Base-by-base conservation (phyloP, 2,888 invertebrate species). In the Meta bourneti region DNA sequence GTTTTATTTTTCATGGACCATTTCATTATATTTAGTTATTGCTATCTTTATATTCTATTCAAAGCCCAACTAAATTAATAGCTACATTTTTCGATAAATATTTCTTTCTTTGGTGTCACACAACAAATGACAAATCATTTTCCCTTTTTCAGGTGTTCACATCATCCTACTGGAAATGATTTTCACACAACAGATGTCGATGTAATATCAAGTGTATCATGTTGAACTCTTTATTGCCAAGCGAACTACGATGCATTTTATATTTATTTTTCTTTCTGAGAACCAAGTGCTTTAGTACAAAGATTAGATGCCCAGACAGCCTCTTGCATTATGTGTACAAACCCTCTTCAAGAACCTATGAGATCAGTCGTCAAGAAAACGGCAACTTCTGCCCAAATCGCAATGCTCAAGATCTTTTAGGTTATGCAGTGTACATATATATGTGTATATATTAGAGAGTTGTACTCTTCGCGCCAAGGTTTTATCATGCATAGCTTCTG, bases 381-480 rank as follows among this genome's bases (percentile, higher is more conserved):
- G 34, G 34, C 34, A 34, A 34, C 34, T 34, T 34, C 34, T 34
- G 34, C 34, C 34, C 34, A 34, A 34, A 34, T 34, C 34, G 34
- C 34, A 34, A 34, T 34, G 34, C 34, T 11, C 34, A 8, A 75
- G n/a, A 48, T 48, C 8, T 61, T 81, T 72, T 52, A 82, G 52
- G 20, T 51, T 19, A 84, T 48, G 48, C 13, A 61, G 11, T 84
- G 84, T 84, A 84, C 49, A 84, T 84, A 84, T 52, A 34, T 84
- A 84, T 84, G 84, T 84, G 84, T 84, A 84, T 84, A 84, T 84
- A 84, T 75, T 84, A 84, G 74, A 84, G 49, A 75, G 16, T 75
- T 51, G 20, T n/a, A 84, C 61, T 84, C 69, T 80, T 9, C 16
- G 34, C 11, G 20, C 34, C 5, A 49, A n/a, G 52, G 51, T 6